Percentiles rank a stretch among this genome's conserved stretches.
phyloP scores from a whole-genome alignment of 2,888 invertebrate species.

The Melitaea athalia region DNA sequence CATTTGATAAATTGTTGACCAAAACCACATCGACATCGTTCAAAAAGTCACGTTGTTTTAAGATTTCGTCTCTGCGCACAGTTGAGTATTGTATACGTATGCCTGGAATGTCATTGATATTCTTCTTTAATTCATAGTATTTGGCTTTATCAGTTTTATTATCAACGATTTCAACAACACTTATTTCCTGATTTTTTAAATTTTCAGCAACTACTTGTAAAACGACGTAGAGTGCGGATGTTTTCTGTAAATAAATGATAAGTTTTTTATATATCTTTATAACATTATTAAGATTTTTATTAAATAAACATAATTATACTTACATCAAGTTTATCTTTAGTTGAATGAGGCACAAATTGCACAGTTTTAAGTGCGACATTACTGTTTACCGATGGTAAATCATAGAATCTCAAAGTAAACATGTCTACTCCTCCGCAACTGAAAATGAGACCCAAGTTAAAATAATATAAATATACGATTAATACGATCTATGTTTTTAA shows the following conservation, averaged over 20 bases:
- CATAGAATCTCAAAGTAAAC: constrained; percentile 48
- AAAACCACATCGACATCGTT: constrained; percentile 43
- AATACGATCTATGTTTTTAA: too few species aligned
- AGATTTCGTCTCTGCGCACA: constrained; percentile 33
- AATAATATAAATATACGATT: not conserved
- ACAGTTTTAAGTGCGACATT: constrained; percentile 43
- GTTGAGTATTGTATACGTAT: constrained; percentile 36
- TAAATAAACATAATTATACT: constrained; percentile 33
- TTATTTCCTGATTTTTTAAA: constrained; percentile 43
- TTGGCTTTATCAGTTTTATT: constrained; percentile 19
- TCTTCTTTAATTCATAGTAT: constrained; percentile 29
- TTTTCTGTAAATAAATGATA: constrained; percentile 38
- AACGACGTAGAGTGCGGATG: constrained; percentile 40
- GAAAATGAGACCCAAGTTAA: constrained; percentile 10
- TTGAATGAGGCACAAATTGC: constrained; percentile 49
- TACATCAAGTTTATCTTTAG: constrained; percentile 44
- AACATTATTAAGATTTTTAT: not conserved
- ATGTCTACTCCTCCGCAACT: constrained; percentile 60
- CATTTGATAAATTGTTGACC: constrained; percentile 42
- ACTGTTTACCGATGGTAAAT: constrained; percentile 40
- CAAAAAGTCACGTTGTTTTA: constrained; percentile 25
- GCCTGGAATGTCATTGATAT: constrained; percentile 34
- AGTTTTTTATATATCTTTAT: not conserved
- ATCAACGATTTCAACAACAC: constrained; percentile 44
- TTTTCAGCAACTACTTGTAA: constrained; percentile 53